Conservation (phyloP, 2,113 vertebrate species). For the Merops nubicus region DNA sequence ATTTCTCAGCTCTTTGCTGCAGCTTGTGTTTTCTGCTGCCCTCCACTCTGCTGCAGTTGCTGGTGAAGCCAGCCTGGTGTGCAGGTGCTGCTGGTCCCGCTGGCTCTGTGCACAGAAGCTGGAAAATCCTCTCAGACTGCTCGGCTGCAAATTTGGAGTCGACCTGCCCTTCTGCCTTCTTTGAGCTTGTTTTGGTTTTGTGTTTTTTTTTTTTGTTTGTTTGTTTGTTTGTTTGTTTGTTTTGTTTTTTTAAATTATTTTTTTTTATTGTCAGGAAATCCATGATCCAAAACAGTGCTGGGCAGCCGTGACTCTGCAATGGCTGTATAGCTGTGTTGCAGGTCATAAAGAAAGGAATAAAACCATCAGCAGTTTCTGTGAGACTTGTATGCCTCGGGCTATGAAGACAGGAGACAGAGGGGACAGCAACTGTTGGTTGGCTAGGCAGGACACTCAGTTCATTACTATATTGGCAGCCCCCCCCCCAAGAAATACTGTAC, state of each 20-base stretch:
- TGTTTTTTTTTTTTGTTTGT: neutral
- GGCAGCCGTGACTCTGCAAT: neutral
- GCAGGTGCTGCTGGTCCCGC: neutral
- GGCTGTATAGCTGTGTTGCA: neutral
- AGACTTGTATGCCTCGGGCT: neutral
- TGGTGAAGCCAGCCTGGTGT: neutral
- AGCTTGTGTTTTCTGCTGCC: neutral
- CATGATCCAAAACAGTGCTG: neutral
- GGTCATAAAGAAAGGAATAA: neutral
- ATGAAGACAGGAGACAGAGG: neutral
- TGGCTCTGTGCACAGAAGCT: neutral
- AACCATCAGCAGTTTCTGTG: neutral
- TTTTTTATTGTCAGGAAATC: neutral
- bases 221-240: too few species aligned
- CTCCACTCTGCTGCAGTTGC: accelerated
- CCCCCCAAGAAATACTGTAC: neutral
- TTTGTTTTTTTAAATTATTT: too few species aligned
- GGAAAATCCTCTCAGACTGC: neutral
- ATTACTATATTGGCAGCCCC: neutral
- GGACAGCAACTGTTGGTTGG: neutral
- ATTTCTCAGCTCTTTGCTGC: neutral
- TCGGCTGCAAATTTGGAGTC: neutral
- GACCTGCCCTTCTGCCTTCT: neutral
- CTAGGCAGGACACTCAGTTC: neutral
- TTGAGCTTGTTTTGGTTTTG: neutral